Percentiles rank a stretch among this genome's conserved stretches.
These are phyloP conservation scores for Notiomystis cincta DNA, from an alignment of 2,113 vertebrate species.

Conservation along the genomic window DNA sequence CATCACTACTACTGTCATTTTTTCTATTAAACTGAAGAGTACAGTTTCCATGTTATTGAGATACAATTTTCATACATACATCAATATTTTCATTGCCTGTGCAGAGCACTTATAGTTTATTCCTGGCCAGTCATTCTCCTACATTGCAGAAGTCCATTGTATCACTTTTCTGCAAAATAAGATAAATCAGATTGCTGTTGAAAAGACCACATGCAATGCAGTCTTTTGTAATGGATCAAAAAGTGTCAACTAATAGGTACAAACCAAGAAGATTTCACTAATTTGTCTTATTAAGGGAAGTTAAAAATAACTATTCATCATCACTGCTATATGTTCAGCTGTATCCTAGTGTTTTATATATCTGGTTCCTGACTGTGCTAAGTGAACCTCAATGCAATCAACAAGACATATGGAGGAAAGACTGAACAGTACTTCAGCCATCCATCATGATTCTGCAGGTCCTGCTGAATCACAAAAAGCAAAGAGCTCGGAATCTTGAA, in stretches of 20 bases:
- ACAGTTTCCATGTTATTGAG: neutral
- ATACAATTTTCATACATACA: neutral
- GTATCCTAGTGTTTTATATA: neutral
- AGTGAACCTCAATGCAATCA: constrained; percentile 28
- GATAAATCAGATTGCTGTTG: neutral
- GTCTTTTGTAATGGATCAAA: neutral
- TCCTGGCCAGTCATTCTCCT: neutral
- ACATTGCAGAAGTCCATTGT: neutral
- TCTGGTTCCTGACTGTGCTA: neutral
- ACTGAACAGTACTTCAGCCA: constrained; percentile 1
- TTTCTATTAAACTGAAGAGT: neutral
- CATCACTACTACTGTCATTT: neutral
- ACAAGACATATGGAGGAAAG: constrained; percentile 32
- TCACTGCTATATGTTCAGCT: neutral
- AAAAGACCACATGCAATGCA: neutral
- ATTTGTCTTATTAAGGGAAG: constrained; percentile 31
- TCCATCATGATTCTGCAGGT: constrained; percentile 45
- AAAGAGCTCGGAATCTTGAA: neutral
- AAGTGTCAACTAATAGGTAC: constrained; percentile 5
- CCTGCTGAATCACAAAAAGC: constrained; percentile 31
- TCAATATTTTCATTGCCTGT: neutral
- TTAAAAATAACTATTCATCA: constrained; percentile 31
- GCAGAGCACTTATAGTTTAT: neutral
- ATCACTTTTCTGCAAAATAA: neutral
- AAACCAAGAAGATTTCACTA: neutral